Evolutionary conservation across 1,140 invertebrate genomes (phyloP).

Genomic region (Chlorops oryzae): DNA sequence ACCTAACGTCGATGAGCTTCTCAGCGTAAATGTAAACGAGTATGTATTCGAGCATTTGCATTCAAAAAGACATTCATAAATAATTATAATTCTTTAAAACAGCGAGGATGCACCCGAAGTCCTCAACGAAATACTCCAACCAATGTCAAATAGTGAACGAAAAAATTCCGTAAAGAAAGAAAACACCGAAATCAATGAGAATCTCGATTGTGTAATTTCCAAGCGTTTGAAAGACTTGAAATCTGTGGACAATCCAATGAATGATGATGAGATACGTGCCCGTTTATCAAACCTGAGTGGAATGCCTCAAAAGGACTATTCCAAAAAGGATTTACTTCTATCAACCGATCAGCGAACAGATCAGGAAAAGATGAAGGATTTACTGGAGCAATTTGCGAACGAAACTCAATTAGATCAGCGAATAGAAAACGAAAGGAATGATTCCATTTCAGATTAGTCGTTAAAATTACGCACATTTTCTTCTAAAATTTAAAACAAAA

Average conservation of each 20-base stretch:
- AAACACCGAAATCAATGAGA: conserved; percentile 28
- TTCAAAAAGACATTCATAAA: background rate
- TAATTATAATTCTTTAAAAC: background rate
- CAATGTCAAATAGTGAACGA: too few species aligned
- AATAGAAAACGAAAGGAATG: conserved; percentile 47
- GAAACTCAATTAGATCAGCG: conserved; percentile 53
- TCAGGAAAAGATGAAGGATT: conserved; percentile 57
- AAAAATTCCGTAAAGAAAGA: too few species aligned
- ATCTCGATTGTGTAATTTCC: conserved; percentile 49
- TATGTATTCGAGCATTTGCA: conserved; percentile 3
- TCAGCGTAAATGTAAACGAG: background rate
- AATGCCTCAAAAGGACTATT: conserved; percentile 42
- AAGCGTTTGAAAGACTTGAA: conserved; percentile 58
- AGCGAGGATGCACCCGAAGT: conserved; percentile 26
- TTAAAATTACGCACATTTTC: too few species aligned
- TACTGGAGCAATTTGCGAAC: conserved; percentile 55
- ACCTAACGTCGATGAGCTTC: background rate
- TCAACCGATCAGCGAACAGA: conserved; percentile 52
- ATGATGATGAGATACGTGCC: conserved; percentile 50
- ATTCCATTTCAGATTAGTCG: conserved; percentile 49
- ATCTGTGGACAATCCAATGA: conserved; percentile 29
- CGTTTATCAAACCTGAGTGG: conserved; percentile 56
- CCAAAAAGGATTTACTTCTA: conserved; percentile 35
- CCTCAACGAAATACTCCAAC: too few species aligned
- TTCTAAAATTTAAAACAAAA: too few species aligned